phyloP scores from a whole-genome alignment of 2,888 invertebrate species.

The Neoaliturus tenellus region DNA sequence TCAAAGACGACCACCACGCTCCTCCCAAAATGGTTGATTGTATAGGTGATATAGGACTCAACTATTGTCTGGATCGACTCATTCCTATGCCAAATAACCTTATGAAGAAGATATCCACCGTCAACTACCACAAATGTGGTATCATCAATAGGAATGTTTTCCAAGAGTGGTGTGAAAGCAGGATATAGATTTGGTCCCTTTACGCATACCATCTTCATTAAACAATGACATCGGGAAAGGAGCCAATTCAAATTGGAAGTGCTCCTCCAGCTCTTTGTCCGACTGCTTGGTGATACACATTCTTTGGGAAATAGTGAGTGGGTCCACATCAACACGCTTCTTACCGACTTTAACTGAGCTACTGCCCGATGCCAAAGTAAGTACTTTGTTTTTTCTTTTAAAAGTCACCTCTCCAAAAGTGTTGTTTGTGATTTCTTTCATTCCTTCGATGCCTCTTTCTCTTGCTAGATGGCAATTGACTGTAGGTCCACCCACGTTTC shows the following conservation, averaged over 20 bases:
- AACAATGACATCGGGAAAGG: slow-evolving; percentile 62
- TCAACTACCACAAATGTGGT: slow-evolving; percentile 64
- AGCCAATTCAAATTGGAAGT: slow-evolving; percentile 64
- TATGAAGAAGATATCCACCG: slow-evolving; percentile 63
- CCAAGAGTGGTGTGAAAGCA: slow-evolving; percentile 58
- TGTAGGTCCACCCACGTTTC: slow-evolving; percentile 67
- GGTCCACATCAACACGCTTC: slow-evolving; percentile 61
- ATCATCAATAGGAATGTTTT: slow-evolving; percentile 41
- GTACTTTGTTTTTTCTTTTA: slow-evolving; percentile 67
- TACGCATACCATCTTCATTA: slow-evolving; percentile 58
- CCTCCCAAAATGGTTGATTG: slow-evolving; percentile 56
- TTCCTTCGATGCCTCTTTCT: slow-evolving; percentile 65
- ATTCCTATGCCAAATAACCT: slow-evolving; percentile 65
- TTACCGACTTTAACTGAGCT: slow-evolving; percentile 59
- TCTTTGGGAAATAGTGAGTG: slow-evolving; percentile 65
- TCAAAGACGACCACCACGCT: slow-evolving; percentile 65
- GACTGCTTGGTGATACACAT: slow-evolving; percentile 65
- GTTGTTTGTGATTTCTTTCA: too few species aligned
- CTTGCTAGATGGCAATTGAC: slow-evolving; percentile 68
- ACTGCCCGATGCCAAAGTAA: slow-evolving; percentile 58
- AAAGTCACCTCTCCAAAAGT: slow-evolving; percentile 64
- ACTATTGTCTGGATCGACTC: slow-evolving; percentile 45
- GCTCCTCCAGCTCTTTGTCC: slow-evolving; percentile 64
- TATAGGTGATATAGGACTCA: slow-evolving; percentile 53
- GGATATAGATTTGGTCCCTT: slow-evolving; percentile 59